Base-by-base conservation (phyloP, 2,888 invertebrate species). In the Andricus quercusramuli region DNA sequence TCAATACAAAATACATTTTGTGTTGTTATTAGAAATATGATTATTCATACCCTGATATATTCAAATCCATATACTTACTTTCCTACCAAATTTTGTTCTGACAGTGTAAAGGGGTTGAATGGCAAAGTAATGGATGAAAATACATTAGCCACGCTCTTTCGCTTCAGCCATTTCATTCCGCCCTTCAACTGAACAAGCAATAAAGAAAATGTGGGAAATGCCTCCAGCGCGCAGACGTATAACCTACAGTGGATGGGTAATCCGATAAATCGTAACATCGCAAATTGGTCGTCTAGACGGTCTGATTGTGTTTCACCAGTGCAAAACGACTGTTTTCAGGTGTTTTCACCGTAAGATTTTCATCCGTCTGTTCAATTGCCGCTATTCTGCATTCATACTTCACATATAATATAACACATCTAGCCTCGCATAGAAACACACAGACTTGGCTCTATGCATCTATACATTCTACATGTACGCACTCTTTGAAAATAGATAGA, bases 401-500 rank as follows among this genome's bases (percentile, higher is more conserved):
- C 84, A 85, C 82, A 79, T 82, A 79, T 15, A 47, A 80, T 68
- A 83, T n/a, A 51, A 83, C 80, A 83, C 83, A 84, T 82, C 85
- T 83, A 83, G 85, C 80, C 83, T 81, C 80, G 83, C 80, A 80
- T 83, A 83, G 82, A 82, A 79, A 81, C 82, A 80, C 79, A 78
- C 82, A 79, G 80, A 83, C 83, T 81, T 83, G 78, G 32, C 32
- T 56, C 51, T 86, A 83, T 86, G 85, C 87, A 85, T 87, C 87
- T 86, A n/a, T n/a, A 87, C 87, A 86, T 37, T 37, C 37, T 87
- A 86, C 87, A 86, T 82, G 81, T 82, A 85, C 83, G 81, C 83
- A 84, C 86, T 85, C 87, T 87, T 86, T 87, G 88, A 88, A 88
- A 88, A 74, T 74, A 74, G 74, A 74, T 74, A 74, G 74, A 74